Conservation (phyloP, 2,113 vertebrate species). For the Trichechus manatus region DNA sequence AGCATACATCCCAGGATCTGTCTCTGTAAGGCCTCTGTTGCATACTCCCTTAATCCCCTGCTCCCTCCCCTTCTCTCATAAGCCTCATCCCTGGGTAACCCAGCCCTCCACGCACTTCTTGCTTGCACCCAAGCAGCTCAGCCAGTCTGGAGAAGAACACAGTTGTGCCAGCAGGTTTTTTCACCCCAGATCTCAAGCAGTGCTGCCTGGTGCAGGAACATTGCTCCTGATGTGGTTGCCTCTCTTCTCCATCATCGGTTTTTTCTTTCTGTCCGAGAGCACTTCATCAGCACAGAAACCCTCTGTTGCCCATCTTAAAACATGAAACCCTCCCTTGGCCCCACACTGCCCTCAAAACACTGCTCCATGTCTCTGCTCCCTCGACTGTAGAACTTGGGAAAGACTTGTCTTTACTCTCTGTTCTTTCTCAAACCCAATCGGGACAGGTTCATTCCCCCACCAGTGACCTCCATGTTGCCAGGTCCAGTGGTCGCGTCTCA, state of each 20-base stretch:
- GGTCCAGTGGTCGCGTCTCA: not conserved
- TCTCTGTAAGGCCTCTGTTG: not conserved
- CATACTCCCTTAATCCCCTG: accelerated
- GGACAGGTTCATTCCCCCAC: too few species aligned
- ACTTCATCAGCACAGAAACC: not conserved
- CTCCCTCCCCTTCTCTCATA: not conserved
- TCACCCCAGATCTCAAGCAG: not conserved
- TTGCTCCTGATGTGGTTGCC: not conserved
- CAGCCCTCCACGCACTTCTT: too few species aligned
- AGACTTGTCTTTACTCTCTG: too few species aligned
- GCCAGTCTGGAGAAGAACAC: not conserved
- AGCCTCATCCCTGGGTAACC: not conserved
- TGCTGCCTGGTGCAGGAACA: not conserved
- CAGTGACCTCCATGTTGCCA: too few species aligned
- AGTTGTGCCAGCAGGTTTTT: too few species aligned
- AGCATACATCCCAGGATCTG: not conserved
- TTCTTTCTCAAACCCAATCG: too few species aligned
- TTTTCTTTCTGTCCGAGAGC: not conserved
- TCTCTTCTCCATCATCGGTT: not conserved
- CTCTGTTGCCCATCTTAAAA: not conserved
- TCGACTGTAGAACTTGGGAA: too few species aligned
- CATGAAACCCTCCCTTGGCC: not conserved
- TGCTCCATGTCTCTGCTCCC: not conserved
- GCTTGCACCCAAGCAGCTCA: not conserved
- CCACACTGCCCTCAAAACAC: not conserved